Conservation (phyloP, 2,113 vertebrate species). For the Baryphthengus martii region DNA sequence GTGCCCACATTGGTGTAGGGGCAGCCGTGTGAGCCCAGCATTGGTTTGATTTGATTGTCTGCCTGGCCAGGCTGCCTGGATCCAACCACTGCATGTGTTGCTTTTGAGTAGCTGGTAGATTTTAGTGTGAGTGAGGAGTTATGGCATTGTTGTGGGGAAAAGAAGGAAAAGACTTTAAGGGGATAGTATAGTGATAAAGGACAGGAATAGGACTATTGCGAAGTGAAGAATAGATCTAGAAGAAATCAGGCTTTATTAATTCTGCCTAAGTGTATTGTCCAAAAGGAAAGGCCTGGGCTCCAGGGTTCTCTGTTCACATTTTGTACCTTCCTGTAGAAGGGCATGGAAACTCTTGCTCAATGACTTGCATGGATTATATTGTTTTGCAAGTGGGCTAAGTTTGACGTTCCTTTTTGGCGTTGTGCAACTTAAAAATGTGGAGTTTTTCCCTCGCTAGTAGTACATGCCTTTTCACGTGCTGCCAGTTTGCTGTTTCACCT, state of each 20-base stretch:
- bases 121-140: not conserved
- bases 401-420: not conserved
- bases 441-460: not conserved
- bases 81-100: not conserved
- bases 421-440: not conserved
- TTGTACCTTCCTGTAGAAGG: not conserved
- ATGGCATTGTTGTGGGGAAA: not conserved
- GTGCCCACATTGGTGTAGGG: not conserved
- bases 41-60: not conserved
- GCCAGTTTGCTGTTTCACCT: not conserved
- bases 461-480: not conserved
- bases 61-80: not conserved
- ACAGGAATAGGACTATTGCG: not conserved
- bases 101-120: not conserved
- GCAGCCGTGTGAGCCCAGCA: not conserved
- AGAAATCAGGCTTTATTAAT: not conserved
- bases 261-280: not conserved
- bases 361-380: not conserved
- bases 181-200: not conserved
- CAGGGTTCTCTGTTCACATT: not conserved
- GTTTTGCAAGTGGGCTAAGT: not conserved
- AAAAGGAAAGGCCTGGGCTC: not conserved
- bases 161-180: not conserved
- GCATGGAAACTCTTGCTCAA: not conserved
- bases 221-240: not conserved